Evolutionary conservation across 2,797 vertebrate genomes (phyloP).

Genomic region (Scyliorhinus canicula): DNA sequence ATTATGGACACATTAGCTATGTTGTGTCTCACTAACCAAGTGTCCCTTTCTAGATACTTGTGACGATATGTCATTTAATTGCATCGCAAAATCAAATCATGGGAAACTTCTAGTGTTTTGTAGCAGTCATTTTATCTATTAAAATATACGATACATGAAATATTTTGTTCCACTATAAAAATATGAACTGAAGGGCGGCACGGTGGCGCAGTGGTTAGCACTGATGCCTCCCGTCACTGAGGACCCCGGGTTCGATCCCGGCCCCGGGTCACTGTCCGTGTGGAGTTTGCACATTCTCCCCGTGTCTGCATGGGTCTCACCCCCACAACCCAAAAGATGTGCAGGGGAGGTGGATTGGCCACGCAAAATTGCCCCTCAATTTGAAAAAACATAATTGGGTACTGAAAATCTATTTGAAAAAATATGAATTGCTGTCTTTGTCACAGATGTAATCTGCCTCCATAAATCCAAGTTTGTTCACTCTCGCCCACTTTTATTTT

Average conservation of each 20-base stretch:
- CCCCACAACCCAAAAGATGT: too few relatives aligned
- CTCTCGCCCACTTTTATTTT: neutral
- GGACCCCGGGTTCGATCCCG: too few relatives aligned
- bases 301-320: too few relatives aligned
- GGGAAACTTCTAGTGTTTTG: neutral
- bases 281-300: too few relatives aligned
- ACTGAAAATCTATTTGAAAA: too few relatives aligned
- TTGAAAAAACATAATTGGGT: too few relatives aligned
- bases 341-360: too few relatives aligned
- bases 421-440: too few relatives aligned
- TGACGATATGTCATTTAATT: slow-evolving; percentile 18
- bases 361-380: too few relatives aligned
- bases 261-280: too few relatives aligned
- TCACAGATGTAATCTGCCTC: neutral
- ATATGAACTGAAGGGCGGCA: neutral
- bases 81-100: slow-evolving; percentile 1
- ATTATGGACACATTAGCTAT: neutral
- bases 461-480: neutral
- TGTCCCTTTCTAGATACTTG: neutral
- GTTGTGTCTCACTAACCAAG: slow-evolving; percentile 5
- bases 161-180: slow-evolving; percentile 7
- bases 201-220: too few relatives aligned
- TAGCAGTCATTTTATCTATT: slow-evolving; percentile 13
- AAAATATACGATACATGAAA: neutral
- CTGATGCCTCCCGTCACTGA: too few relatives aligned